Base-by-base conservation (phyloP, 2,113 vertebrate species). In the Aegotheles bennettii region DNA sequence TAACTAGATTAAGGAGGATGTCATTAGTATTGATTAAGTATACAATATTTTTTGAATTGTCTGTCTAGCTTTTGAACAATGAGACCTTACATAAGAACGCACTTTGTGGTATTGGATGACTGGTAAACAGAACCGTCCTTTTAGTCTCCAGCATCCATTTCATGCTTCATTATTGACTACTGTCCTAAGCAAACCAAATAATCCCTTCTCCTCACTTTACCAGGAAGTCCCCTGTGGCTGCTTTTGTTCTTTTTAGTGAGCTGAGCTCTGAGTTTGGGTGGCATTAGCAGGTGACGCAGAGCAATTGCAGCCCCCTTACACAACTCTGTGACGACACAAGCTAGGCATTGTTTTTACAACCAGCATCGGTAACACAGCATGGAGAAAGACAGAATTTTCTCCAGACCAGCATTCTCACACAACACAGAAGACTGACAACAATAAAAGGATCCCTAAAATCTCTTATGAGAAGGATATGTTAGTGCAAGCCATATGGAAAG, bases 321-420 rank as follows among this genome's bases (percentile, higher is more conserved):
- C 13, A 77, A 19, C 23, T 42, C 36, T 48, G 17, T 38, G 15
- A 31, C 50, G 25, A 42, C 9, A 78, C 2, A 18, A 51, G 24
- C 14, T 16, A 45, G 81, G 7, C 23, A 6, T 4, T 57, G 38
- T 26, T 47, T 84, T 84, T 38, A 23, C 8, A 50, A 33, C 4
- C 23, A 90, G 6, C 26, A 51, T 51, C 40, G 61, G 15, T 18
- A 48, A 71, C 0, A 0, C 5, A 43, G 20, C 12, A 24, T 1
- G 3, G 29, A 65, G 13, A 59, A 76, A 33, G 6, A 53, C 67
- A 87, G 4, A 2, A 26, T 84, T 87, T 75, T 87, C 73, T 64
- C 26, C 9, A 43, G 35, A 21, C 10, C 10, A 29, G 33, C 11
- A 42, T 56, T 85, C 56, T 59, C 36, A 64, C 8, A 81, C 9